These are phyloP conservation scores for Petromus typicus DNA, from an alignment of 2,113 vertebrate species.

Conservation along the genomic window DNA sequence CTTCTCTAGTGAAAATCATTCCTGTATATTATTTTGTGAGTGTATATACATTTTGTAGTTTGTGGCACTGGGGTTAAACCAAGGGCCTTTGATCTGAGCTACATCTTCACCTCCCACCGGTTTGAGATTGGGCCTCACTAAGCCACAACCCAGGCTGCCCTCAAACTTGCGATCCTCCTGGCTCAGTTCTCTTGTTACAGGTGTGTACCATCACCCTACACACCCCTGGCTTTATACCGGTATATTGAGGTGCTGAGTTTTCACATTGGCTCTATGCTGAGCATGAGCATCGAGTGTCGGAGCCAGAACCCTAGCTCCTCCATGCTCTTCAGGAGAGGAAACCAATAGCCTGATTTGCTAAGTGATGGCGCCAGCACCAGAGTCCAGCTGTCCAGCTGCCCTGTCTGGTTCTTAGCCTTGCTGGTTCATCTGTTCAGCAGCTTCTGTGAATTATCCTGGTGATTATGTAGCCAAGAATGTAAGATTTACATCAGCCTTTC, in stretches of 20 bases:
- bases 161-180: background rate
- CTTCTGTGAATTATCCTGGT: background rate
- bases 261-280: background rate
- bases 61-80: background rate
- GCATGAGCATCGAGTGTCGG: background rate
- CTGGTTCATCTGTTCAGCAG: accelerated
- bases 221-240: background rate
- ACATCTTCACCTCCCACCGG: background rate
- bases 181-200: background rate
- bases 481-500: too few relatives aligned
- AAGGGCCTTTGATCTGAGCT: background rate
- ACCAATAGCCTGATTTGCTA: background rate
- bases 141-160: background rate
- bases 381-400: too few relatives aligned
- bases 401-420: background rate
- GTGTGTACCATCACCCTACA: background rate
- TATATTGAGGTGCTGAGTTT: background rate
- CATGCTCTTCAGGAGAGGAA: background rate
- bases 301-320: background rate
- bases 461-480: too few relatives aligned
- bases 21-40: background rate
- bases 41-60: background rate
- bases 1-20: background rate
- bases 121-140: background rate
- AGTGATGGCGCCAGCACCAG: background rate